A percentile compares a stretch with the other conserved stretches of the same genome.
Conservation (phyloP, 2,797 vertebrate genomes). For the Prunella strophiata region DNA sequence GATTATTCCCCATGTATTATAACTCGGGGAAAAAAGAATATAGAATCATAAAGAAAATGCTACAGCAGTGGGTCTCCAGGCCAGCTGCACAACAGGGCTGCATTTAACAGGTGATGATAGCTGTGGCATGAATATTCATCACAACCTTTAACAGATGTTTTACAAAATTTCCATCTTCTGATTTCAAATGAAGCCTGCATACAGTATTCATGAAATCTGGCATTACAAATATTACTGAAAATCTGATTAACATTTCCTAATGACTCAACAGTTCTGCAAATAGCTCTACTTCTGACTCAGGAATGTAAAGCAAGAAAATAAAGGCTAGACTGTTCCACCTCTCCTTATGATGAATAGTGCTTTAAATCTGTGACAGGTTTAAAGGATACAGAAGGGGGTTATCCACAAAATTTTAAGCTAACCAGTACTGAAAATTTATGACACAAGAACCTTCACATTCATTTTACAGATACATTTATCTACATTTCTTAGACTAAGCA, state of each 20-base stretch:
- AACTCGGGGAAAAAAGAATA: not conserved
- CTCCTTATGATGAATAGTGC: not conserved
- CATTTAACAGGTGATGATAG: not conserved
- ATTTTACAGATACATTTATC: not conserved
- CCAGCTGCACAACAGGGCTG: not conserved
- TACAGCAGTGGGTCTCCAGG: not conserved
- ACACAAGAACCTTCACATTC: not conserved
- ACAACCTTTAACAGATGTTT: constrained; percentile 38
- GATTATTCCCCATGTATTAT: not conserved
- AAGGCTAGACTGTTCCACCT: not conserved
- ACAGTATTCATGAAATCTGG: not conserved
- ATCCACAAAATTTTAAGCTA: not conserved
- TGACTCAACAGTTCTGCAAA: not conserved
- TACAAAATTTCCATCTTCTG: not conserved
- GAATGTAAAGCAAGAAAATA: not conserved
- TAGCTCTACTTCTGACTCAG: not conserved
- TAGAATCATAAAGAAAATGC: not conserved
- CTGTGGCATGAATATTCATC: constrained; percentile 45
- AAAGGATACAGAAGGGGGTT: not conserved
- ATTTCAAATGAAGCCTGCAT: not conserved
- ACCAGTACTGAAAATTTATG: not conserved
- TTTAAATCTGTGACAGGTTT: not conserved
- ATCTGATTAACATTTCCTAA: constrained; percentile 37
- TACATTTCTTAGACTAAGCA: not conserved
- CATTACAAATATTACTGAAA: constrained; percentile 26